Evolutionary conservation across 1,140 invertebrate species (phyloP).

Genomic region (Chelonus insularis): DNA sequence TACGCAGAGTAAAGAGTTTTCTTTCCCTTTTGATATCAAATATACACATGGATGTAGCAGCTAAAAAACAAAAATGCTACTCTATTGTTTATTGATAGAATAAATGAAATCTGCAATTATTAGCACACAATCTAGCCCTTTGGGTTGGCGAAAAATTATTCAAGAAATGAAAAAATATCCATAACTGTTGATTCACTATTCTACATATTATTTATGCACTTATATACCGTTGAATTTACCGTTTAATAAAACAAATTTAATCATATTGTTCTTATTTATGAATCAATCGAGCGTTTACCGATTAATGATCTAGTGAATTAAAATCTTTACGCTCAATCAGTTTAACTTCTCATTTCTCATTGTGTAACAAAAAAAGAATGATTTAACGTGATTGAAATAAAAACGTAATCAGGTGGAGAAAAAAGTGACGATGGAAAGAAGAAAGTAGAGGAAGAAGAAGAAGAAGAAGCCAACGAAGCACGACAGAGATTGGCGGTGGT

Average conservation of each 20-base stretch:
- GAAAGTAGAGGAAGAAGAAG: background rate
- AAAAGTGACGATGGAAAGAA: background rate
- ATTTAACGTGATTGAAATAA: background rate
- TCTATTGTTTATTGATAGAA: background rate
- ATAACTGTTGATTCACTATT: background rate
- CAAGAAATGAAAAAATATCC: no score
- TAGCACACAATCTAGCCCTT: background rate
- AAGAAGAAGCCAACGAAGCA: conserved; percentile 12
- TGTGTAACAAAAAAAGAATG: background rate
- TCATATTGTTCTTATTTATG: conserved; percentile 15
- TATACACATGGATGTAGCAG: background rate
- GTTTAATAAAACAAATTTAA: conserved; percentile 12
- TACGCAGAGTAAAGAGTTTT: conserved; percentile 43
- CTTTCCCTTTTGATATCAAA: background rate
- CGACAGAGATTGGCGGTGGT: conserved; percentile 3
- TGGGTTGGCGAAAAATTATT: no score
- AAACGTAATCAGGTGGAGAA: background rate
- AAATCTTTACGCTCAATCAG: conserved; percentile 5
- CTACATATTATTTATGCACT: background rate
- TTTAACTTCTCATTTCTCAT: no score
- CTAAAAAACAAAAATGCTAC: background rate
- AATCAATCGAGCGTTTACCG: conserved; percentile 14
- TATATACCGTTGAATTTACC: conserved; percentile 18
- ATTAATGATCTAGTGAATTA: conserved; percentile 22
- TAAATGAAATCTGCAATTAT: background rate